Conservation (phyloP, 2,797 vertebrate genomes). For the Platyrinchus mystaceus region DNA sequence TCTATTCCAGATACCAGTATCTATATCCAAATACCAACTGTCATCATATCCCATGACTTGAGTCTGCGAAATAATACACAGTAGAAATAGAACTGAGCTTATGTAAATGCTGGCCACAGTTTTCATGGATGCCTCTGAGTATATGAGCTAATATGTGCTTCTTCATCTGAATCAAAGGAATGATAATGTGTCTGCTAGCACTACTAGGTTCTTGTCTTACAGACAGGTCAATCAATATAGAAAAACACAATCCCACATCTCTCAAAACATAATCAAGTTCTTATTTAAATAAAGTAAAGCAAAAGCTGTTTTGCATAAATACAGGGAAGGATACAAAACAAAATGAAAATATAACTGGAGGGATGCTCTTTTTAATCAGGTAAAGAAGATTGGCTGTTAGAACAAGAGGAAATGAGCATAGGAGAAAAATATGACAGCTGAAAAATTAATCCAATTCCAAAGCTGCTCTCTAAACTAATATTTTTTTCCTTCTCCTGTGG, state of each 20-base stretch:
- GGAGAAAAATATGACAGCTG: neutral
- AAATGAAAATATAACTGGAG: neutral
- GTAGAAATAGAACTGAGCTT: neutral
- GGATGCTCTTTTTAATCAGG: neutral
- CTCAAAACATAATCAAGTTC: neutral
- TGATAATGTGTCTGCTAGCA: neutral
- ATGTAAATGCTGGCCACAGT: neutral
- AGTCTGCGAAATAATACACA: neutral
- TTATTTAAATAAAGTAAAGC: neutral
- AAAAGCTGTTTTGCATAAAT: neutral
- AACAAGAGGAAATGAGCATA: neutral
- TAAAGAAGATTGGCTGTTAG: neutral
- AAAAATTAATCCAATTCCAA: constrained; percentile 21
- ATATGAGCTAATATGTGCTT: neutral
- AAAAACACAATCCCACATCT: neutral
- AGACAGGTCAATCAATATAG: neutral
- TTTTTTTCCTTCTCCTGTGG: neutral
- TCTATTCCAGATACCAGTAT: too few species aligned
- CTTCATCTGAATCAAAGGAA: neutral
- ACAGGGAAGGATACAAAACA: neutral
- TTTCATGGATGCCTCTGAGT: neutral
- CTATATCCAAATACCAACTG: neutral
- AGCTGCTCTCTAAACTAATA: neutral
- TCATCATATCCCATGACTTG: neutral
- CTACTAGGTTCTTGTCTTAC: neutral